A percentile compares a stretch with the other conserved stretches of the same genome.
phyloP scores from a whole-genome alignment of 2,797 vertebrate genomes.

The Miichthys miiuy region DNA sequence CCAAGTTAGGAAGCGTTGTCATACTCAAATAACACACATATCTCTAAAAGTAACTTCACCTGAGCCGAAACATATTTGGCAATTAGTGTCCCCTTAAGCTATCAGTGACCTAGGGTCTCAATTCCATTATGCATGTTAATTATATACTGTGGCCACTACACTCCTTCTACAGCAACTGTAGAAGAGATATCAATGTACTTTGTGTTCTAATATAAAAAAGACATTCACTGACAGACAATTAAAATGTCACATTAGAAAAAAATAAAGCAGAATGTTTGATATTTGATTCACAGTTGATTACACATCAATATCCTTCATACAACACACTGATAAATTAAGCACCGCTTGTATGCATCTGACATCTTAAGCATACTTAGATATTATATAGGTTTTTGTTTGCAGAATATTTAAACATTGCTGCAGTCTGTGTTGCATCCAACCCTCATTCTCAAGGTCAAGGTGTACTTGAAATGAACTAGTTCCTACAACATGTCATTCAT shows the following conservation, averaged over 20 bases:
- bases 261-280: not conserved
- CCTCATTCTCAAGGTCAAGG: not conserved
- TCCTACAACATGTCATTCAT: not conserved
- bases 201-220: not conserved
- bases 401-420: not conserved
- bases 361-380: not conserved
- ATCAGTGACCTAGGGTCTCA: not conserved
- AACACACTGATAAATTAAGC: not conserved
- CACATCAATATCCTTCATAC: not conserved
- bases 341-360: not conserved
- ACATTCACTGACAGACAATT: not conserved
- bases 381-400: not conserved
- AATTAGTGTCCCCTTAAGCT: conserved; percentile 8
- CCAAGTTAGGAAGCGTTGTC: not conserved
- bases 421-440: not conserved
- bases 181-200: not conserved
- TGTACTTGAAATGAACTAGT: not conserved
- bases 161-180: not conserved
- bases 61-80: conserved; percentile 8
- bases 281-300: not conserved
- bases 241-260: not conserved
- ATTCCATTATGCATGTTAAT: conserved; percentile 14
- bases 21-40: not conserved
- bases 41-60: not conserved
- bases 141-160: not conserved